Conservation (phyloP, 2,888 invertebrate genomes). For the Tinea pellionella region DNA sequence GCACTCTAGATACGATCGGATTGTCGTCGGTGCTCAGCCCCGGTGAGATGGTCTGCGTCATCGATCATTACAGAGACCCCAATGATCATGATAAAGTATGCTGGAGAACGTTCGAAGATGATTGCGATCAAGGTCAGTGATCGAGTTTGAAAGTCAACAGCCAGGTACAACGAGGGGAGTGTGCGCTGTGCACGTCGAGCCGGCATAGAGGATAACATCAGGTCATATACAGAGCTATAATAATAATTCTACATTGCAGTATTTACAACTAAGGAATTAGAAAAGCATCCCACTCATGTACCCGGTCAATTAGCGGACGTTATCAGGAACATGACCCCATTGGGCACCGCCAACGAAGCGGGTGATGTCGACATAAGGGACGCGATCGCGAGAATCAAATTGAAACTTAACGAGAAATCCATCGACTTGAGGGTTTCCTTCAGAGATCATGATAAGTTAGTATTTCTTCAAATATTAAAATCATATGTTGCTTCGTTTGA, state of each 20-base stretch:
- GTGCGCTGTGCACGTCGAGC: no score
- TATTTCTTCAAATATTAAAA: not conserved
- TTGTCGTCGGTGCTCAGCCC: constrained; percentile 71
- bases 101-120: constrained; percentile 83
- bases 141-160: no score
- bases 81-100: constrained; percentile 75
- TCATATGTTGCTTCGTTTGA: no score
- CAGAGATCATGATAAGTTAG: constrained; percentile 76
- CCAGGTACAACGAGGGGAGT: no score
- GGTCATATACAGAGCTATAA: no score
- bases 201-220: no score
- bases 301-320: constrained; percentile 36
- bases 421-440: constrained; percentile 77
- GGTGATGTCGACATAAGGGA: constrained; percentile 25
- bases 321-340: constrained; percentile 64
- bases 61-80: constrained; percentile 77
- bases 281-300: constrained; percentile 72
- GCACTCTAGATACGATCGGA: constrained; percentile 76
- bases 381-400: constrained; percentile 72
- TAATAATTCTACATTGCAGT: constrained; percentile 39
- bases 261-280: constrained; percentile 74
- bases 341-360: constrained; percentile 35
- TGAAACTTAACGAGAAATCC: constrained; percentile 70
- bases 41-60: constrained; percentile 73
- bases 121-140: constrained; percentile 76